Percentiles rank a stretch among this genome's conserved stretches.
These are phyloP conservation scores for Zaprionus taronus DNA, from an alignment of 1,140 invertebrate species.

Conservation along the genomic window DNA sequence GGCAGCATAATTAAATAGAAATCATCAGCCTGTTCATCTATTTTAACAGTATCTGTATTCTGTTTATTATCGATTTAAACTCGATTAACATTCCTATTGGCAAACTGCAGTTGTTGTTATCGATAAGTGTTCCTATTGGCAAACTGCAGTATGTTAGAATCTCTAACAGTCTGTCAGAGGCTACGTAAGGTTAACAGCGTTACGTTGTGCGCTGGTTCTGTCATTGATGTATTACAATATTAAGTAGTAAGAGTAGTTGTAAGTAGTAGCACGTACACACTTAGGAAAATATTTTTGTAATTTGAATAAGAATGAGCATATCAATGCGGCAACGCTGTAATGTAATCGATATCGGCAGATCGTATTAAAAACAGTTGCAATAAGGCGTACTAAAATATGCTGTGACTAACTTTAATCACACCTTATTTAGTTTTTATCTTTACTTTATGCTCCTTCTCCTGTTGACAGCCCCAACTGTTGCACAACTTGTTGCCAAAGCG, in stretches of 20 bases:
- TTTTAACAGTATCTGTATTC: neutral
- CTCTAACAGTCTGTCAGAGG: neutral
- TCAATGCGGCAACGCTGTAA: too few relatives aligned
- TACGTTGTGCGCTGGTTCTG: neutral
- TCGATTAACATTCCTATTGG: neutral
- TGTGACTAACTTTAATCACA: neutral
- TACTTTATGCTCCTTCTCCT: conserved; percentile 18
- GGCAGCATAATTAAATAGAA: neutral
- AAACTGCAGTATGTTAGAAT: neutral
- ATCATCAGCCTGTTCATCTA: neutral
- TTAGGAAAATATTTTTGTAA: too few relatives aligned
- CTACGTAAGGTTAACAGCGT: conserved; percentile 3
- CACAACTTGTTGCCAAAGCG: conserved; percentile 58
- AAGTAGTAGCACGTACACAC: too few relatives aligned
- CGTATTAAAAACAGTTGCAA: too few relatives aligned
- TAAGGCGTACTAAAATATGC: neutral
- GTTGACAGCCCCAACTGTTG: conserved; percentile 61
- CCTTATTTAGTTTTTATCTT: neutral
- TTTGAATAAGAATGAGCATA: too few relatives aligned
- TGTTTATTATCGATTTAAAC: neutral
- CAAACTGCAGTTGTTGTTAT: neutral
- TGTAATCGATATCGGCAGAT: too few relatives aligned
- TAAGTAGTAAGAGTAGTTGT: too few relatives aligned
- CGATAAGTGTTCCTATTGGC: neutral
- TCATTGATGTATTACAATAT: too few relatives aligned